Conservation (phyloP, 2,888 invertebrate species). For the Rutpela maculata region DNA sequence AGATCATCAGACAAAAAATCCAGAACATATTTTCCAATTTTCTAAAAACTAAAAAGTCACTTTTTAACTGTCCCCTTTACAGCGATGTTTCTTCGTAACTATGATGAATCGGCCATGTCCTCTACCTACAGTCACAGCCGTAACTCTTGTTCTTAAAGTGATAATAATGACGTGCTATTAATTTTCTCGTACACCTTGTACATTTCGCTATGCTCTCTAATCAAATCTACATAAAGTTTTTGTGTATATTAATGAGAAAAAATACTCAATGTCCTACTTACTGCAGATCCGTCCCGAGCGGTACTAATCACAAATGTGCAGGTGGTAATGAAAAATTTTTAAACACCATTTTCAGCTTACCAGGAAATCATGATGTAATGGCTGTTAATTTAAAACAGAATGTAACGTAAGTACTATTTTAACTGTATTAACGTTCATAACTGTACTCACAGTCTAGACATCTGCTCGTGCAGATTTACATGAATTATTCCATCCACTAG, state of each 20-base stretch:
- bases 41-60: background rate
- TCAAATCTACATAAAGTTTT: slow-evolving; percentile 11
- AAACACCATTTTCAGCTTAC: no score
- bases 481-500: background rate
- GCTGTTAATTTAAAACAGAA: background rate
- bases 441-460: background rate
- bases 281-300: background rate
- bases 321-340: slow-evolving; percentile 22
- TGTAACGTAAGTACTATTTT: background rate
- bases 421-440: background rate
- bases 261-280: slow-evolving; percentile 25
- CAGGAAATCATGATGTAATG: background rate
- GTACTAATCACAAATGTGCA: slow-evolving; percentile 18
- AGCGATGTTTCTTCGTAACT: no score
- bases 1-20: no score
- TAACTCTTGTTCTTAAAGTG: background rate
- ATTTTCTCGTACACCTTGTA: slow-evolving; percentile 17
- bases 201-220: slow-evolving; percentile 17
- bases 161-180: slow-evolving; percentile 6
- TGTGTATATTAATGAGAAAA: slow-evolving; percentile 17
- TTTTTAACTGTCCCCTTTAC: no score
- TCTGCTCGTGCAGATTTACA: background rate
- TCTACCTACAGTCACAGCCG: no score
- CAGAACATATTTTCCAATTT: no score
- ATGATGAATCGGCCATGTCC: no score